A percentile compares a stretch with the other conserved stretches of the same genome.
Conservation (phyloP, 1,140 invertebrate species). For the Telenomus remus region DNA sequence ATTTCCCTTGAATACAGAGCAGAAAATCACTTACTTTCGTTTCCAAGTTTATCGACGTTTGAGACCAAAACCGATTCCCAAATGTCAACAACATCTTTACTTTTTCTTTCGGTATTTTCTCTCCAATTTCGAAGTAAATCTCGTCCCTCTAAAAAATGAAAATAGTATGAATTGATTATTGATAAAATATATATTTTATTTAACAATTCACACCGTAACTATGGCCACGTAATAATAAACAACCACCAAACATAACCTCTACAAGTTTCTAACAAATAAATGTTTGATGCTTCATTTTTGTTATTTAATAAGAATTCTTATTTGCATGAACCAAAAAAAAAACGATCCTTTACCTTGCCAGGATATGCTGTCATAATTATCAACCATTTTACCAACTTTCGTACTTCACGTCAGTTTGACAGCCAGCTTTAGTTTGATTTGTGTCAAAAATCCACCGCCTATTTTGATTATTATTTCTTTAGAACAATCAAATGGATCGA, state of each 20-base stretch:
- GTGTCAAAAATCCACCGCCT: too few relatives aligned
- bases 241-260: background rate
- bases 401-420: too few relatives aligned
- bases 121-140: slow-evolving; percentile 91
- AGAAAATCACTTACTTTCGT: slow-evolving; percentile 86
- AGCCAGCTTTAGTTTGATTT: too few relatives aligned
- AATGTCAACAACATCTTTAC: slow-evolving; percentile 90
- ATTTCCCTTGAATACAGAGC: background rate
- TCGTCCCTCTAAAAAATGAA: slow-evolving; percentile 81
- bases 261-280: background rate
- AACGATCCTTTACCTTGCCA: slow-evolving; percentile 54
- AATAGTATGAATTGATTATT: slow-evolving; percentile 33
- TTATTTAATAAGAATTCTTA: background rate
- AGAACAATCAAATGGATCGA: too few relatives aligned
- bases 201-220: too few relatives aligned
- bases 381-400: slow-evolving; percentile 70
- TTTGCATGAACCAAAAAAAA: too few relatives aligned
- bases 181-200: slow-evolving; percentile 1
- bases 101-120: slow-evolving; percentile 92
- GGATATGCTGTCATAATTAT: slow-evolving; percentile 74
- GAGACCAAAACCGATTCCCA: slow-evolving; percentile 87
- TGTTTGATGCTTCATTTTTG: background rate
- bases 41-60: slow-evolving; percentile 88
- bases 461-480: too few relatives aligned
- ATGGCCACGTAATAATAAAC: background rate